phyloP scores from a whole-genome alignment of 2,113 vertebrate genomes.

The Passerina amoena region DNA sequence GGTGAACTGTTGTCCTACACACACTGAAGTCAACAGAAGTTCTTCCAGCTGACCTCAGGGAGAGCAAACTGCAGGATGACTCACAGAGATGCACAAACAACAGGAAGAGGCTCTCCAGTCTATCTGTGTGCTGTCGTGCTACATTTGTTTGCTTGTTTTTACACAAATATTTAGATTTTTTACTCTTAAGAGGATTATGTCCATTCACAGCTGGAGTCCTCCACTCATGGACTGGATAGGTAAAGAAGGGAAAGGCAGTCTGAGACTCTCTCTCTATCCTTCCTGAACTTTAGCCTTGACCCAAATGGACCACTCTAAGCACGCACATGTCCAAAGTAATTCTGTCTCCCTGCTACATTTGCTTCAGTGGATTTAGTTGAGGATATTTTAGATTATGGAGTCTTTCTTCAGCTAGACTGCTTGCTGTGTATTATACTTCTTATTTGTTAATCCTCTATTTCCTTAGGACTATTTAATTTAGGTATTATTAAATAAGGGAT shows the following conservation, averaged over 20 bases:
- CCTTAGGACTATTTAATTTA: slow-evolving; percentile 51
- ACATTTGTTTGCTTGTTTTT: slow-evolving; percentile 7
- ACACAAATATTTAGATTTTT: slow-evolving; percentile 35
- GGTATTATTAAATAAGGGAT: slow-evolving; percentile 49
- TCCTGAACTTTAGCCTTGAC: slow-evolving; percentile 59
- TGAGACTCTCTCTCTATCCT: background rate
- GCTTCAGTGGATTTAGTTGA: slow-evolving; percentile 40
- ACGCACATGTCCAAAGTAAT: slow-evolving; percentile 16
- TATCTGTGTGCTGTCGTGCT: background rate
- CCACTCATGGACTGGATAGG: background rate
- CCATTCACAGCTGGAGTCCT: slow-evolving; percentile 44
- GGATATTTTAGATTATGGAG: slow-evolving; percentile 51
- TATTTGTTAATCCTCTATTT: slow-evolving; percentile 60
- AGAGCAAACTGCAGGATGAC: background rate
- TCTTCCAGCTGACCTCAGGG: background rate
- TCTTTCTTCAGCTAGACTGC: slow-evolving; percentile 53
- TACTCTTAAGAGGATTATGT: slow-evolving; percentile 41
- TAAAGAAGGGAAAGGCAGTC: background rate
- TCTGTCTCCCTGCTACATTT: slow-evolving; percentile 16
- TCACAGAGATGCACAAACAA: background rate
- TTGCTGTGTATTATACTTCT: slow-evolving; percentile 55
- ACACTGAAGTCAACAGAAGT: background rate
- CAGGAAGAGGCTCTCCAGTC: background rate
- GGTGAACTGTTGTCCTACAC: background rate
- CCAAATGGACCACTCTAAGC: slow-evolving; percentile 41